phyloP scores from a whole-genome alignment of 2,888 invertebrate genomes.

The Drosophila acutilabella region DNA sequence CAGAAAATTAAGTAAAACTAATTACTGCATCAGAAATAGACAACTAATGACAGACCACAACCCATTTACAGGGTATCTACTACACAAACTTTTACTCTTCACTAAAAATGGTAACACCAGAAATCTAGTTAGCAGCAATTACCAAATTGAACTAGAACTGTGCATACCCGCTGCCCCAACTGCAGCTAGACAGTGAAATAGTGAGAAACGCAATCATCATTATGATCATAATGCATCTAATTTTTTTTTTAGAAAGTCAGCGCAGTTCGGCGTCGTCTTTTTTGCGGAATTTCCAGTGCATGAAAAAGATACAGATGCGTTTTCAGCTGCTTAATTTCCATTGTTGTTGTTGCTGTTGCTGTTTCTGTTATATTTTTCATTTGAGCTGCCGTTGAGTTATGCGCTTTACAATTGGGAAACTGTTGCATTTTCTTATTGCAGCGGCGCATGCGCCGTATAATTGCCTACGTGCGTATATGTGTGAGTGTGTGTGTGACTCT shows the following conservation, averaged over 20 bases:
- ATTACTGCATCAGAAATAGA: too few species aligned
- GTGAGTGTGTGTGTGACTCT: slow-evolving; percentile 9
- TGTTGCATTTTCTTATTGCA: slow-evolving; percentile 62
- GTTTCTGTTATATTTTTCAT: slow-evolving; percentile 51
- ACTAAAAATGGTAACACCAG: neutral
- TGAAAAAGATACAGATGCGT: slow-evolving; percentile 81
- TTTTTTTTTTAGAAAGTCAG: slow-evolving; percentile 74
- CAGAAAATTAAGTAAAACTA: too few species aligned
- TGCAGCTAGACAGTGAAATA: slow-evolving; percentile 13
- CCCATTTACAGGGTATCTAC: neutral
- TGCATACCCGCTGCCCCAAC: slow-evolving; percentile 16
- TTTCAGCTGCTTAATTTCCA: slow-evolving; percentile 68
- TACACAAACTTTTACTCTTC: too few species aligned
- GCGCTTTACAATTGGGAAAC: slow-evolving; percentile 67
- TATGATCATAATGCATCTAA: slow-evolving; percentile 66
- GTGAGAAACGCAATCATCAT: slow-evolving; percentile 55
- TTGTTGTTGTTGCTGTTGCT: slow-evolving; percentile 22
- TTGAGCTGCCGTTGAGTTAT: slow-evolving; percentile 78
- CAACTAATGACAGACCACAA: too few species aligned
- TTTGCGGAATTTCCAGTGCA: slow-evolving; percentile 82
- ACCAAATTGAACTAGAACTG: neutral
- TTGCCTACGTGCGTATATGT: slow-evolving; percentile 55
- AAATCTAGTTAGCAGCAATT: neutral
- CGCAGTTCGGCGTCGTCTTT: slow-evolving; percentile 52
- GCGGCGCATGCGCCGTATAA: slow-evolving; percentile 72